phyloP scores from a whole-genome alignment of 37 sponge, comb jelly and placozoan species.

The Tethya wilhelma region DNA sequence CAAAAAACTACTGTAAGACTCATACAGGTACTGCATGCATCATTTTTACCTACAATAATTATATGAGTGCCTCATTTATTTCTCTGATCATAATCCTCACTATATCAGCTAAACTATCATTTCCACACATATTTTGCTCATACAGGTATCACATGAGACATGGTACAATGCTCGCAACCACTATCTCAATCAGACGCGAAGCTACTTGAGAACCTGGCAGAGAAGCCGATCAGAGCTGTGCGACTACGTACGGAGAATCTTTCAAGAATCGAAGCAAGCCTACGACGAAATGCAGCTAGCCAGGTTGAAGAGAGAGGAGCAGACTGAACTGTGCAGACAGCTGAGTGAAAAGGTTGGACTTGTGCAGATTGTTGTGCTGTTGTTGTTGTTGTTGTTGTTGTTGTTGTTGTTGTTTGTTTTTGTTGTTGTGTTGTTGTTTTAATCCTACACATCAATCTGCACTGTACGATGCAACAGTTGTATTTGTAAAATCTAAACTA shows the following conservation, averaged over 20 bases:
- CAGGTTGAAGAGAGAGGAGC: conserved; percentile 11
- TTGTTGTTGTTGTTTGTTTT: too few relatives aligned
- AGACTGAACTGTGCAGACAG: conserved; percentile 25
- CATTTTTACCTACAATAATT: too few relatives aligned
- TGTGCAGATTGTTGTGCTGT: too few relatives aligned
- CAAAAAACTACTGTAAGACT: not conserved
- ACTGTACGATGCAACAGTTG: too few relatives aligned
- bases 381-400: too few relatives aligned
- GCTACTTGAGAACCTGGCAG: conserved; percentile 33
- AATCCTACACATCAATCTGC: too few relatives aligned
- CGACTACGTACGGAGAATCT: not conserved
- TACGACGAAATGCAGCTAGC: not conserved
- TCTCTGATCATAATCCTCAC: not conserved
- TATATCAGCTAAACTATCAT: not conserved
- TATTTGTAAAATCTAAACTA: too few relatives aligned
- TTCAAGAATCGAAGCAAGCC: conserved; percentile 21
- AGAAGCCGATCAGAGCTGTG: conserved; percentile 26
- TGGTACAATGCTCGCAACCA: conserved; percentile 12
- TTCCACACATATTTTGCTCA: not conserved
- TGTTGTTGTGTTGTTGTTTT: too few relatives aligned
- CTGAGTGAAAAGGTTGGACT: conserved; percentile 34
- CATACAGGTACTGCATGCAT: too few relatives aligned
- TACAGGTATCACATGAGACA: conserved; percentile 51
- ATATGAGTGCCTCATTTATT: too few relatives aligned
- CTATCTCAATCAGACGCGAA: conserved; percentile 12